Evolutionary conservation across 2,888 invertebrate genomes (phyloP), one percentile per base, ranked within the genome.

Genomic region (Phortica okadai): DNA sequence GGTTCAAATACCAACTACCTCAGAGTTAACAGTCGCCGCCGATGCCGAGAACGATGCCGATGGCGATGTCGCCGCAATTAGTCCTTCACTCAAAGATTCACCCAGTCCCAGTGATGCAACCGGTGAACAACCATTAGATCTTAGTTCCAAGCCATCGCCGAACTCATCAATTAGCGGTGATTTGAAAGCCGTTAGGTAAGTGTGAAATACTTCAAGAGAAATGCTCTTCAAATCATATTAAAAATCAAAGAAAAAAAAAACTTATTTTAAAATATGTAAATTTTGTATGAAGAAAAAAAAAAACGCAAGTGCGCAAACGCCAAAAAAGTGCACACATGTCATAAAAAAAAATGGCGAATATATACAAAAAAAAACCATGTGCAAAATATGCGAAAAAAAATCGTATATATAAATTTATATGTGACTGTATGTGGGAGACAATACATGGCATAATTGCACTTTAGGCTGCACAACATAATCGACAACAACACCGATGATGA

Each of bases 41-140:
- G 25, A 10, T 1, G 56, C 56, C 14, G n/a, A 5, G 14, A 16
- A n/a, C 56, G 56, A 14, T 16, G 56, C 56, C 16, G 56, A 33
- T 33, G 33, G 33, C 4, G 33, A 33, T 14, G 50, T 50, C 50
- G 62, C 88, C 81, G 90, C 90, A 81, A 85, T 88, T 74, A 91
- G 91, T 89, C 91, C 91, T 81, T 83, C 89, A 85, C 90, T 89
- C 82, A 91, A 92, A 88, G 90, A 91, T 82, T 89, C 93, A 14
- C 93, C 93, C 75, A 93, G 92, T 88, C 92, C 92, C 81, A 91
- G 89, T 90, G 91, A 92, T 88, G 89, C 89, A 78, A 92, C 94
- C 82, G 89, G 88, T 81, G 96, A 96, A 90, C 96, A 96, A 92
- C 97, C 97, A 25, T 93, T 97, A 88, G 97, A 97, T 93, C 94